Percentiles rank a stretch among this genome's conserved stretches.
Conservation (phyloP, 1,140 invertebrate genomes). For the Whitmania pigra region DNA sequence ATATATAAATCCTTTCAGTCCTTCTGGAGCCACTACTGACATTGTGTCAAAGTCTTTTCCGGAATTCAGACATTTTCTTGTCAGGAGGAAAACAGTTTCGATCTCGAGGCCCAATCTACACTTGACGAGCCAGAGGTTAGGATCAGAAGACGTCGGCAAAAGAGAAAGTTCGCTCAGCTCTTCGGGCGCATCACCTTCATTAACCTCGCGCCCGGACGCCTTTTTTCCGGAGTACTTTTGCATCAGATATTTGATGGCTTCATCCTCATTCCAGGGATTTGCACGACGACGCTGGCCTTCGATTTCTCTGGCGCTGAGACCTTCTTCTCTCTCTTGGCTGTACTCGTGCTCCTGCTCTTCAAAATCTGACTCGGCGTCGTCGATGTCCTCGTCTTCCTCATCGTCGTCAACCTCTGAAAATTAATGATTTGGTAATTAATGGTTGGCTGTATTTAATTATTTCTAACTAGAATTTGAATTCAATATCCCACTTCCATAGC, state of each 20-base stretch:
- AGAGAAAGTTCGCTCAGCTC: conserved; percentile 95
- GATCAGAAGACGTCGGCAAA: conserved; percentile 90
- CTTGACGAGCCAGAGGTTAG: conserved; percentile 96
- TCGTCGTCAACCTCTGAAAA: conserved; percentile 25
- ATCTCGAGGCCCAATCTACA: conserved; percentile 94
- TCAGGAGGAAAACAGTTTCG: conserved; percentile 72
- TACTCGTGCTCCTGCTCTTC: conserved; percentile 17
- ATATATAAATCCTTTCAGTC: conserved; percentile 86
- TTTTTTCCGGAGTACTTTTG: conserved; percentile 86
- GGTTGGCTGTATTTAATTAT: no score
- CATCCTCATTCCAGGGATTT: conserved; percentile 45
- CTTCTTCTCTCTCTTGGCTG: conserved; percentile 33
- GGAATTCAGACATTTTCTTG: conserved; percentile 58
- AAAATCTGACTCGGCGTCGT: conserved; percentile 26
- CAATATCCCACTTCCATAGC: no score
- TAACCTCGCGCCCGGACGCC: conserved; percentile 65
- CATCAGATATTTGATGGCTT: conserved; percentile 85
- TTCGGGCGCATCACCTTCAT: conserved; percentile 85
- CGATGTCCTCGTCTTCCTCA: conserved; percentile 28
- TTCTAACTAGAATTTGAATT: no score
- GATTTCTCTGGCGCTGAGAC: conserved; percentile 79
- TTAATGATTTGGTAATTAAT: neutral
- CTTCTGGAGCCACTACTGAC: conserved; percentile 88
- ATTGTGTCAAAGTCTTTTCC: conserved; percentile 75
- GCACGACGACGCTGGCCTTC: conserved; percentile 56